Evolutionary conservation across 1,140 invertebrate species (phyloP).

Genomic region (Drosophila chauvacae): DNA sequence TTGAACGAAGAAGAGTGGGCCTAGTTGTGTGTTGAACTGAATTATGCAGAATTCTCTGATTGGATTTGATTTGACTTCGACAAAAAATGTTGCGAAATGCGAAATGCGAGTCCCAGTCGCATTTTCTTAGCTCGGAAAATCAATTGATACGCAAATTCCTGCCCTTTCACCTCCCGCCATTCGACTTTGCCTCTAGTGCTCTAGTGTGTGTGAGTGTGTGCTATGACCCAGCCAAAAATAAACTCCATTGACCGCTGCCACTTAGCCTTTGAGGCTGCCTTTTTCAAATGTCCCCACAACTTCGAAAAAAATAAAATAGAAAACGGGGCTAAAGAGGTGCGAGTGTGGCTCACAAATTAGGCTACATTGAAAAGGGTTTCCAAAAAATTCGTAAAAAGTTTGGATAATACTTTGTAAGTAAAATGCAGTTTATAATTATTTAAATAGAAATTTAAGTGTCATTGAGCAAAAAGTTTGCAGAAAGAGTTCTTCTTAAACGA

Average conservation of each 20-base stretch:
- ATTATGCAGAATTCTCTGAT: conserved; percentile 45
- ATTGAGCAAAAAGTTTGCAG: no score
- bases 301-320: not conserved
- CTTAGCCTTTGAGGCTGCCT: conserved; percentile 11
- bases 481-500: not conserved
- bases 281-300: conserved; percentile 11
- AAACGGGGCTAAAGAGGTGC: conserved; percentile 2
- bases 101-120: conserved; percentile 8
- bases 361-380: not conserved
- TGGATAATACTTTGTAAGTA: not conserved
- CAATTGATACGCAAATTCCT: conserved; percentile 68
- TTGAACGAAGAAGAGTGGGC: not conserved
- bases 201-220: not conserved
- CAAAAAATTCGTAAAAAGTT: not conserved
- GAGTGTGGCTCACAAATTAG: not conserved
- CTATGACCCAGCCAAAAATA: conserved; percentile 54
- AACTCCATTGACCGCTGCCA: conserved; percentile 47
- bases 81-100: conserved; percentile 29
- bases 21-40: conserved; percentile 1
- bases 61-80: conserved; percentile 35
- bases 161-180: not conserved
- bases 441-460: not conserved
- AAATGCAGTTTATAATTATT: no score
- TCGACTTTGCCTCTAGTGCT: conserved; percentile 1
- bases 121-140: conserved; percentile 46